A percentile compares a stretch with the other conserved stretches of the same genome.
Conservation (phyloP, 1,140 invertebrate species). For the Glossosoma conforme region DNA sequence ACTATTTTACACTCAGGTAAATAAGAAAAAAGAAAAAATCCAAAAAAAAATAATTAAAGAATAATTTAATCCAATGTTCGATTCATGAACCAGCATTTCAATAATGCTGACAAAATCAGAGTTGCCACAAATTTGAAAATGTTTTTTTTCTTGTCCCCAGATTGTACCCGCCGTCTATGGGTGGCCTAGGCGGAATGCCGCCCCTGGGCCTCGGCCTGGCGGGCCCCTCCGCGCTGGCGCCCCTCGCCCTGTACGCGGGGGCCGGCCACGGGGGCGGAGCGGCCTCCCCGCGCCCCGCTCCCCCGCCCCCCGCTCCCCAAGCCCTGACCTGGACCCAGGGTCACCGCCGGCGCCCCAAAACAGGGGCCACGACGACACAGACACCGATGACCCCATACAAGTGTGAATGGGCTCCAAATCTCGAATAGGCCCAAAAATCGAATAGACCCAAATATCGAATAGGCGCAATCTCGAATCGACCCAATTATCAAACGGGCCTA, state of each 20-base stretch:
- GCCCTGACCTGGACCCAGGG: constrained; percentile 38
- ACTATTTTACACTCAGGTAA: no score
- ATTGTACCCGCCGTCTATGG: constrained; percentile 58
- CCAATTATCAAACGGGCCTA: no score
- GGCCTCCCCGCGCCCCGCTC: no score
- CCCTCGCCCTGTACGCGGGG: constrained; percentile 34
- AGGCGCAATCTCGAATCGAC: no score
- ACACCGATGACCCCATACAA: constrained; percentile 48
- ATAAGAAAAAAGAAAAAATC: no score
- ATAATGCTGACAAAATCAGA: background rate
- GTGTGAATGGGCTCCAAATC: no score
- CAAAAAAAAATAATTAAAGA: no score
- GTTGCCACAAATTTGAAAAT: background rate
- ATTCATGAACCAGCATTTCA: no score
- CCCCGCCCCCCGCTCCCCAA: constrained; percentile 19
- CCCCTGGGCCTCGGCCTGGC: constrained; percentile 52
- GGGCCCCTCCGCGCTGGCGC: constrained; percentile 55
- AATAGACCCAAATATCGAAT: no score
- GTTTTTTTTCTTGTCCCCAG: constrained; percentile 16
- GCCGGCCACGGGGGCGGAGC: constrained; percentile 26
- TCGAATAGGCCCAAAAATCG: no score
- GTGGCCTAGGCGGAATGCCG: constrained; percentile 39
- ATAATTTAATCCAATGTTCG: no score
- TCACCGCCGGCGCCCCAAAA: constrained; percentile 34
- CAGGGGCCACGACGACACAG: constrained; percentile 47